Conservation (phyloP, 2,797 vertebrate species). For the Girardinus metallicus region DNA sequence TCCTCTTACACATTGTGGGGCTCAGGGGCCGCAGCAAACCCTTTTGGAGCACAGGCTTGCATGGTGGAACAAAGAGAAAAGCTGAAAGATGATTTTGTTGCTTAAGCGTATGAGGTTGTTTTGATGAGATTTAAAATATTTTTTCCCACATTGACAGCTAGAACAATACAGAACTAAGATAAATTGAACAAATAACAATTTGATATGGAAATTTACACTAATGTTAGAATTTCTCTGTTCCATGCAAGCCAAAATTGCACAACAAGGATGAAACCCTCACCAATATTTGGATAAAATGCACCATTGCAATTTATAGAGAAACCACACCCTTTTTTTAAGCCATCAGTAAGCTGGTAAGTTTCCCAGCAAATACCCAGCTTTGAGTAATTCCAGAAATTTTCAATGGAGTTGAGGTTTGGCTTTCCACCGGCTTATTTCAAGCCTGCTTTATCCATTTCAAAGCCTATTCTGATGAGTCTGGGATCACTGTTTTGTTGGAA, state of each 20-base stretch:
- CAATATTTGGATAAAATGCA: neutral
- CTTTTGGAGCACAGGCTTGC: slow-evolving; percentile 73
- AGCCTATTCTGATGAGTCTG: neutral
- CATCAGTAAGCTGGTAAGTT: neutral
- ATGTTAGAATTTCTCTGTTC: neutral
- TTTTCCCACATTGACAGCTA: neutral
- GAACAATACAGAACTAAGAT: neutral
- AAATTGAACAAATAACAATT: neutral
- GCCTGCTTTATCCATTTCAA: neutral
- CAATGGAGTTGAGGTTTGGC: neutral
- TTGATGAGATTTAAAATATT: neutral
- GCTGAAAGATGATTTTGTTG: slow-evolving; percentile 15
- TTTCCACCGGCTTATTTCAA: neutral
- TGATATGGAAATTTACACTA: neutral
- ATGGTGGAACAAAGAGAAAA: slow-evolving; percentile 62
- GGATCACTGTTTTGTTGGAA: neutral
- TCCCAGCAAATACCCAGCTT: neutral
- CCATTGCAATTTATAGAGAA: neutral
- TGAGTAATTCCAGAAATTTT: neutral
- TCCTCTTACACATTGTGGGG: slow-evolving; percentile 78
- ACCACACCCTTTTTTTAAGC: neutral
- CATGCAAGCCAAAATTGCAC: neutral
- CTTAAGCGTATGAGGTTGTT: neutral
- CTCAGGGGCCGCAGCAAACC: slow-evolving; percentile 51
- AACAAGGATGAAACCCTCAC: neutral